Percentiles rank a stretch among this genome's conserved stretches.
These are phyloP conservation scores for Rattus norvegicus DNA, from an alignment of 2,113 vertebrate species.

Conservation along the genomic window GRCr8 NC_086039.1:5099501-5100000, in stretches of 20 bases:
- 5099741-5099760: neutral
- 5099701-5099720: neutral
- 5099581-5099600: neutral
- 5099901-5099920: neutral
- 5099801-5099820: neutral
- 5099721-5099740: neutral
- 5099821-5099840: neutral
- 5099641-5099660: conserved; percentile 53
- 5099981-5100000: neutral
- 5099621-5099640: conserved; percentile 36
- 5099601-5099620: neutral
- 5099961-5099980: neutral
- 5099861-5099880: neutral
- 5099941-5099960: neutral
- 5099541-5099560: neutral
- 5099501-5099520: neutral
- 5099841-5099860: neutral
- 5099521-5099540: neutral
- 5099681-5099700: neutral
- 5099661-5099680: conserved; percentile 33
- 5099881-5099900: neutral
- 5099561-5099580: neutral
- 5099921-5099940: neutral
- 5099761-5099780: neutral
- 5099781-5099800: neutral